phyloP scores from a whole-genome alignment of 2,797 vertebrate species.

The Hybognathus amarus region DNA sequence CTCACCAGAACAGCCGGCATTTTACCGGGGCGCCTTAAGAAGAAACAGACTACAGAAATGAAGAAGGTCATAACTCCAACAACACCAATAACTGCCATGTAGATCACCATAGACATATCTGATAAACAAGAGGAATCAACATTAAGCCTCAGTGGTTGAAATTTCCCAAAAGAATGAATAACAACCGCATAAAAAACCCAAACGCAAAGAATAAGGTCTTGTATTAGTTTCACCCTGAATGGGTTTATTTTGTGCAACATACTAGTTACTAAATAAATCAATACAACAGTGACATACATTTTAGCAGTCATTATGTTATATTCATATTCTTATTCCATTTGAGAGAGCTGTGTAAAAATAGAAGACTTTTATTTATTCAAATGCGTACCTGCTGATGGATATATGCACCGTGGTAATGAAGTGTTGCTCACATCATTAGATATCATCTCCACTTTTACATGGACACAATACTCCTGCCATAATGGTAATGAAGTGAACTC shows the following conservation, averaged over 20 bases:
- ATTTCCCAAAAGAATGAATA: not conserved
- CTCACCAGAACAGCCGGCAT: conserved; percentile 75
- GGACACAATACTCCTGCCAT: conserved; percentile 74
- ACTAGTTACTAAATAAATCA: not conserved
- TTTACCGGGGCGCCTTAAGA: conserved; percentile 70
- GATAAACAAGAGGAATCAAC: not conserved
- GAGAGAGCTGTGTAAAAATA: not conserved
- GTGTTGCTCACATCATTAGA: conserved; percentile 11
- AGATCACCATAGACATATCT: conserved; percentile 23
- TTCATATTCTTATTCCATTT: not conserved
- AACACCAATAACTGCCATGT: conserved; percentile 32
- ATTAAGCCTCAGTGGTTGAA: not conserved
- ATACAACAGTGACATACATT: not conserved
- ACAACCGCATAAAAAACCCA: not conserved
- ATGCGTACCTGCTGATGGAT: conserved; percentile 69
- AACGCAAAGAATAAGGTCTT: not conserved
- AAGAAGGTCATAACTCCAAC: conserved; percentile 48
- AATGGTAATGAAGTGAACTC: conserved; percentile 65
- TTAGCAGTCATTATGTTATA: not conserved
- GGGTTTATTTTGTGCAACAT: not conserved
- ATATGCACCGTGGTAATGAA: conserved; percentile 67
- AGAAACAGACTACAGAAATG: conserved; percentile 58
- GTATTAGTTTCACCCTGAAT: not conserved
- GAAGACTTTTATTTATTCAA: not conserved
- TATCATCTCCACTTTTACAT: conserved; percentile 49